Percentiles rank a stretch among this genome's conserved stretches.
These are phyloP conservation scores for Anarrhichthys ocellatus DNA, from an alignment of 2,113 vertebrate genomes.

Conservation along the genomic window DNA sequence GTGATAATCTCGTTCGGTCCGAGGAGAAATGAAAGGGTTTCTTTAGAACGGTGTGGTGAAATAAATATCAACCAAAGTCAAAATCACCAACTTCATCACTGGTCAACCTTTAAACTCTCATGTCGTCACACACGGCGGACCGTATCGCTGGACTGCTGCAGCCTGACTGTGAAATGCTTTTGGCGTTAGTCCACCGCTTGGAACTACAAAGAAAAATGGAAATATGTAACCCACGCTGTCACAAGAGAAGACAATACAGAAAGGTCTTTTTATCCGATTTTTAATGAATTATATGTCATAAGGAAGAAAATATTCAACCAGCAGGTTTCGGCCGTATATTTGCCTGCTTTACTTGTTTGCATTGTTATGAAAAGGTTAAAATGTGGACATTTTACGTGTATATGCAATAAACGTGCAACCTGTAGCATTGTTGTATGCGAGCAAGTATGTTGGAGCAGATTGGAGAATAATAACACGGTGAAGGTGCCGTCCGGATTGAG, in stretches of 20 bases:
- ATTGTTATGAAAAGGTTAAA: conserved; percentile 18
- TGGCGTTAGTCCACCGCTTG: conserved; percentile 1
- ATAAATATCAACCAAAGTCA: conserved; percentile 74
- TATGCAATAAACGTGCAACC: conserved; percentile 60
- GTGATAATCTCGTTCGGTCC: conserved; percentile 62
- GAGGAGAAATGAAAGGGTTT: conserved; percentile 64
- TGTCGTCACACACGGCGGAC: conserved; percentile 12
- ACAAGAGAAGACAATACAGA: not conserved
- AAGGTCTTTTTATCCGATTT: not conserved
- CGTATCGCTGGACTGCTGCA: not conserved
- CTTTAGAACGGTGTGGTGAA: conserved; percentile 51
- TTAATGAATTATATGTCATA: not conserved
- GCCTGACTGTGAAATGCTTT: conserved; percentile 12
- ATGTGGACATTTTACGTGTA: conserved; percentile 9
- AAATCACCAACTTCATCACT: conserved; percentile 50
- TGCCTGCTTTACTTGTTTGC: not conserved
- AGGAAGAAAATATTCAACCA: not conserved
- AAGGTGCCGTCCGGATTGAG: conserved; percentile 73
- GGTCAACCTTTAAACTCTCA: conserved; percentile 43
- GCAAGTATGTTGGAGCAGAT: conserved; percentile 38
- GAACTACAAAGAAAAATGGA: not conserved
- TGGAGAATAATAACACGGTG: conserved; percentile 36
- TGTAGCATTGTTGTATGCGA: conserved; percentile 61
- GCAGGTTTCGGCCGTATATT: not conserved
- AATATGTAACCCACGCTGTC: conserved; percentile 1